A percentile compares a stretch with the other conserved stretches of the same genome.
Evolutionary conservation across 2,888 invertebrate species (phyloP).

Genomic region (Hypsopygia costalis): DNA sequence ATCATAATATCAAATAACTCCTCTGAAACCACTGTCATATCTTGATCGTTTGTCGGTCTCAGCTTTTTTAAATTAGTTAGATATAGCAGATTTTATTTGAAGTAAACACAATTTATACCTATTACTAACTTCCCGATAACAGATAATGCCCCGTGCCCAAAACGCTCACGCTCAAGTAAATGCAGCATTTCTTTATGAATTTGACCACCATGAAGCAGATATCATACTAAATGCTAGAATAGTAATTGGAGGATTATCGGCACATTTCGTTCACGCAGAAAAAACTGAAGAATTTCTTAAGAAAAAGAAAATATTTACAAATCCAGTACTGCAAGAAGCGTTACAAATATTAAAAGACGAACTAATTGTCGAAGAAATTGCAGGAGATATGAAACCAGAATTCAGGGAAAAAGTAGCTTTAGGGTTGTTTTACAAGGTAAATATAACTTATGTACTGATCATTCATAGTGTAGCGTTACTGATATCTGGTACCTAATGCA

Average conservation of each 20-base stretch:
- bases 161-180: constrained; percentile 89
- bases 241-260: constrained; percentile 81
- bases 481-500: too few relatives aligned
- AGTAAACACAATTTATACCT: neutral
- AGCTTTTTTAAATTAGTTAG: too few relatives aligned
- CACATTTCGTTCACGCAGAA: constrained; percentile 77
- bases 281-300: constrained; percentile 75
- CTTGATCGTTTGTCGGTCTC: too few relatives aligned
- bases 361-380: constrained; percentile 76
- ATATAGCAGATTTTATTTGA: too few relatives aligned
- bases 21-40: too few relatives aligned
- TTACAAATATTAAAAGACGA: constrained; percentile 79
- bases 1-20: too few relatives aligned
- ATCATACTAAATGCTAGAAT: constrained; percentile 72
- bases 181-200: constrained; percentile 84
- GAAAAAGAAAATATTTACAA: constrained; percentile 58
- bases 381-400: constrained; percentile 79
- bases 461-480: too few relatives aligned
- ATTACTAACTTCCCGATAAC: too few relatives aligned
- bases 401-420: constrained; percentile 82
- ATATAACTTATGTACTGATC: neutral
- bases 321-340: constrained; percentile 70
- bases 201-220: constrained; percentile 44
- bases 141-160: constrained; percentile 87
- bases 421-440: constrained; percentile 84